phyloP scores from a whole-genome alignment of 2,113 vertebrate species.

The Corythornis cristatus region DNA sequence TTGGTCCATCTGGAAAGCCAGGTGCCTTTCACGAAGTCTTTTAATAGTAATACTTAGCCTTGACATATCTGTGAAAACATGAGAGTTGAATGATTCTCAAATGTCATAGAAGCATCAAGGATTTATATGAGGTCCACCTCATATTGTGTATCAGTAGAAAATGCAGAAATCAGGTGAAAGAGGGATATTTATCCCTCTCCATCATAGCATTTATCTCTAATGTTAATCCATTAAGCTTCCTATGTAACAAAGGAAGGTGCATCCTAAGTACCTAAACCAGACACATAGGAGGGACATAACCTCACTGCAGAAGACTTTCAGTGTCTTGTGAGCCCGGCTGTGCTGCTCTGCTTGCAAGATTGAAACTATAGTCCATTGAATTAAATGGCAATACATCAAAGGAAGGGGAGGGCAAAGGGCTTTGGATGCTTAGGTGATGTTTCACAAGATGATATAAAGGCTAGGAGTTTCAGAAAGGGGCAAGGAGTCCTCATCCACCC shows the following conservation, averaged over 20 bases:
- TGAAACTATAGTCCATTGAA: background rate
- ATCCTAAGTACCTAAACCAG: background rate
- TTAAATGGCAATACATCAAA: background rate
- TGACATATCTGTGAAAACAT: background rate
- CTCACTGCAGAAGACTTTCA: background rate
- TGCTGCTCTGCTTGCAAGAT: background rate
- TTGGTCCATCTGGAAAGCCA: background rate
- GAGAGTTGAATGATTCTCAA: background rate
- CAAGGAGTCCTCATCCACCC: background rate
- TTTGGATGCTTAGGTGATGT: background rate
- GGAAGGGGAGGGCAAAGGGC: background rate
- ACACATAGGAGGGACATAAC: background rate
- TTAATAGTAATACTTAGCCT: background rate
- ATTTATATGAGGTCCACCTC: background rate
- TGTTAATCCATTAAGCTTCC: background rate
- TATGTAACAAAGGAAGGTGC: rapidly evolving
- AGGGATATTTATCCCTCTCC: background rate
- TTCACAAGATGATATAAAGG: background rate
- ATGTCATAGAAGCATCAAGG: background rate
- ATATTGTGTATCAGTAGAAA: background rate
- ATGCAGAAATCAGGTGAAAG: background rate
- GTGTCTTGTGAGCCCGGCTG: background rate
- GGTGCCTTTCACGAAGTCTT: background rate
- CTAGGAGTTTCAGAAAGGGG: background rate
- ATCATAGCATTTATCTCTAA: background rate